phyloP scores from a whole-genome alignment of 2,888 invertebrate species.

The Ormia ochracea region DNA sequence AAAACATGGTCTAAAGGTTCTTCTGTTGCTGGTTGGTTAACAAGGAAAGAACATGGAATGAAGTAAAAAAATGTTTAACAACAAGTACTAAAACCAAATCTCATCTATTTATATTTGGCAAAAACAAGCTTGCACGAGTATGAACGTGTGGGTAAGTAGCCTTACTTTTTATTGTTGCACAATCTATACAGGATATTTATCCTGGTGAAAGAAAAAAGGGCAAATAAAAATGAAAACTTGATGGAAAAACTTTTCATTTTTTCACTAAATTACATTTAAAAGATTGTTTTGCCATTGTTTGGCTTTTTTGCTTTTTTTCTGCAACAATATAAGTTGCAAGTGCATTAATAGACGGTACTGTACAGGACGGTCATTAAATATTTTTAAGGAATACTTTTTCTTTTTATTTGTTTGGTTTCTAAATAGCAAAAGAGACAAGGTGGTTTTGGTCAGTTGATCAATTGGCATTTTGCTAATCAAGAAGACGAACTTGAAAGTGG shows the following conservation, averaged over 20 bases:
- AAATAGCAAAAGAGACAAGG: background rate
- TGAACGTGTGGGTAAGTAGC: conserved; percentile 16
- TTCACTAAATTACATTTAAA: conserved; percentile 73
- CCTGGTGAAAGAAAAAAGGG: conserved; percentile 67
- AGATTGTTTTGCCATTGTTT: conserved; percentile 57
- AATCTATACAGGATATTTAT: conserved; percentile 71
- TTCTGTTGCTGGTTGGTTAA: conserved; percentile 27
- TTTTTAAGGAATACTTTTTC: background rate
- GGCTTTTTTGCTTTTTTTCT: background rate
- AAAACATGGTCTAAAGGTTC: conserved; percentile 42
- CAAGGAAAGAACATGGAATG: conserved; percentile 29
- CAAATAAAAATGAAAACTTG: conserved; percentile 68
- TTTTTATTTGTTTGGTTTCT: background rate
- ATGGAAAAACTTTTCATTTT: conserved; percentile 74
- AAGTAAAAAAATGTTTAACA: conserved; percentile 22
- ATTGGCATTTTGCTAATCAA: too few species aligned
- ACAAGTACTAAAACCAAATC: conserved; percentile 40
- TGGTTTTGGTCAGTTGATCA: background rate
- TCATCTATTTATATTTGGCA: conserved; percentile 32
- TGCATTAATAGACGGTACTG: background rate
- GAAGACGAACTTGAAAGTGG: too few species aligned
- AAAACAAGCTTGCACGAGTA: conserved; percentile 19
- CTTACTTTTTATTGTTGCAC: conserved; percentile 66
- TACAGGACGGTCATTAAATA: conserved; percentile 6
- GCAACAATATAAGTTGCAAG: conserved; percentile 19